Conservation (phyloP, 2,113 vertebrate genomes). For the Gallinago media region DNA sequence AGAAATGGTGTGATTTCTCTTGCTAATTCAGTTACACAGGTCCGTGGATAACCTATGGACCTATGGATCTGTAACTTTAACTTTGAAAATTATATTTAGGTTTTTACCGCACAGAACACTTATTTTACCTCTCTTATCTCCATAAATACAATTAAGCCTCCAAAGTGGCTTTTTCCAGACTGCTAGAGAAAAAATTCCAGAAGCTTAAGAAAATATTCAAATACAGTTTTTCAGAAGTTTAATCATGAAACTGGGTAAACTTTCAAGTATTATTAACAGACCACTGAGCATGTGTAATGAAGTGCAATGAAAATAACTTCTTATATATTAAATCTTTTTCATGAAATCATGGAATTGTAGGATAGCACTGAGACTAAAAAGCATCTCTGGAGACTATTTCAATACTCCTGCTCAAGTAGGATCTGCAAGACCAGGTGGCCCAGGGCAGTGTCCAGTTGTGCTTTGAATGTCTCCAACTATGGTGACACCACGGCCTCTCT, state of each 20-base stretch:
- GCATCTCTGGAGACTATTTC: neutral
- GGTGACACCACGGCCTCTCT: neutral
- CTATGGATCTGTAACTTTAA: neutral
- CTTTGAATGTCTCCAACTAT: neutral
- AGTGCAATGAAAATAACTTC: neutral
- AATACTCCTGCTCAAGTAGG: rapidly evolving
- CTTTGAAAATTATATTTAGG: neutral
- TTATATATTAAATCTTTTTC: neutral
- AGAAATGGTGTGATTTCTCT: neutral
- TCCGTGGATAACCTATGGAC: neutral
- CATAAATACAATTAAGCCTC: neutral
- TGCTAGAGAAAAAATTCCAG: neutral
- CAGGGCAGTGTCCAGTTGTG: rapidly evolving
- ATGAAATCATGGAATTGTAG: neutral
- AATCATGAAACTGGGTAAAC: neutral
- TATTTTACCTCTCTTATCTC: neutral
- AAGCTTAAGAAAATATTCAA: neutral
- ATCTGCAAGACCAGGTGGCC: neutral
- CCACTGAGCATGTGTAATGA: neutral
- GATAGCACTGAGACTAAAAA: neutral
- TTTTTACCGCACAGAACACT: neutral
- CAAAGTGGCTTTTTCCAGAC: neutral
- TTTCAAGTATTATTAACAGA: neutral
- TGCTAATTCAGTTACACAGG: neutral
- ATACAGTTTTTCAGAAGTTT: neutral